Evolutionary conservation across 2,797 vertebrate genomes (phyloP), one percentile per base, ranked within the genome.

Genomic region (Sebastes goodei): DNA sequence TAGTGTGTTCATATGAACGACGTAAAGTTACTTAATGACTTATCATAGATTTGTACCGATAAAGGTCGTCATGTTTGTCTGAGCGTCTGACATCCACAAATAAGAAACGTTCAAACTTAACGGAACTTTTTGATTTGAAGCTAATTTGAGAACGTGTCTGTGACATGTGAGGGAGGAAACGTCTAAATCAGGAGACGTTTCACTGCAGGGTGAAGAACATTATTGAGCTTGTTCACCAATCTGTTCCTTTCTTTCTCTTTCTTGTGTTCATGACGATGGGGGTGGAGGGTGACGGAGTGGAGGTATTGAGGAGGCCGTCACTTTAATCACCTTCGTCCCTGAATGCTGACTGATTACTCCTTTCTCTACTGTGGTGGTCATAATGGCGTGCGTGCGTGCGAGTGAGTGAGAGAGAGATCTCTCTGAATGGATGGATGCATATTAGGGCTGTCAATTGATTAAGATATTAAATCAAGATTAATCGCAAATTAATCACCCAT

Each of bases 321-420:
- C 65, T 80, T 56, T 74, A 73, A 83, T 83, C 61, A 55, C 82
- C 61, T 66, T 53, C 49, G 29, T 71, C 63, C 46, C 33, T 14
- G 49, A 46, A 2, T 27, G 68, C 63, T 59, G 56, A 66, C 46
- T 69, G 66, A 78, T 71, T 66, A 32, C 55, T 72, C 62, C 9
- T 60, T 27, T 29, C 17, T 69, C 25, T 56, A 6, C 32, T 10
- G 6, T 38, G 63, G 29, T 49, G 69, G 59, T 23, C 29, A 32
- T 71, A 53, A 42, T 52, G 52, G 10, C 6, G 1, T 35, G 35
- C 12, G 5, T 2, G 12, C 11, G 5, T 2, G 12, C 4, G 1
- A 4, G 35, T 1, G 30, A 0, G 32, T 38, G 35, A 38, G 61
- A 21, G 23, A 29, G 25, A 29, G 14, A 17, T 38, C 35, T 0